A percentile compares a stretch with the other conserved stretches of the same genome.
These are phyloP conservation scores for Chrysaora quinquecirrha DNA, from an alignment of 30 jellyfish, hydroid and myxozoan species.

Conservation along the genomic window DNA sequence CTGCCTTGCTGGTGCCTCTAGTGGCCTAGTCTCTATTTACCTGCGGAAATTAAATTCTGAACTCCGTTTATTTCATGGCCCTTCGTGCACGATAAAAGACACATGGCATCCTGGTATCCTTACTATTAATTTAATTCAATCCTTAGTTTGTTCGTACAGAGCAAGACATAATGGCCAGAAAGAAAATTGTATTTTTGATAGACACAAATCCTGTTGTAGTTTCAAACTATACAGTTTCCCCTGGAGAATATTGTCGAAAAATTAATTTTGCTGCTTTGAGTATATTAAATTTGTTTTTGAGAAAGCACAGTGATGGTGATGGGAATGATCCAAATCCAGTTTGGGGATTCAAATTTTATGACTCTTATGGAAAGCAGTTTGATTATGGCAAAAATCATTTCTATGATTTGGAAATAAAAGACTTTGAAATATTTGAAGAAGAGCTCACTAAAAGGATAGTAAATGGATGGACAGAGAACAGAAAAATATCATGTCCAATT, in stretches of 20 bases:
- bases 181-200: slow-evolving; percentile 72
- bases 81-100: too few relatives aligned
- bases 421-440: slow-evolving; percentile 73
- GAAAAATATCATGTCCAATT: neutral
- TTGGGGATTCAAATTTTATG: slow-evolving; percentile 93
- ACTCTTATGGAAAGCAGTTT: slow-evolving; percentile 58
- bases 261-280: slow-evolving; percentile 60
- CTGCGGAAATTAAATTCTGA: too few relatives aligned
- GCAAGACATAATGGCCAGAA: slow-evolving; percentile 29
- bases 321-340: slow-evolving; percentile 51
- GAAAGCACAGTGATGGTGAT: slow-evolving; percentile 42
- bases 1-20: too few relatives aligned
- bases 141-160: too few relatives aligned
- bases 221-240: neutral
- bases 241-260: slow-evolving; percentile 6
- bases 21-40: too few relatives aligned
- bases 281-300: slow-evolving; percentile 49
- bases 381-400: slow-evolving; percentile 72
- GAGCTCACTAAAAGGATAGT: slow-evolving; percentile 12
- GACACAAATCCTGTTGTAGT: slow-evolving; percentile 40
- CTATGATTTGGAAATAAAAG: slow-evolving; percentile 56
- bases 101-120: too few relatives aligned
- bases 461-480: too few relatives aligned
- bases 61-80: too few relatives aligned
- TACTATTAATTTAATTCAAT: too few relatives aligned